Percentiles rank a stretch among this genome's conserved stretches.
phyloP scores from a whole-genome alignment of 2,113 vertebrate species.

The Heterochromis multidens region DNA sequence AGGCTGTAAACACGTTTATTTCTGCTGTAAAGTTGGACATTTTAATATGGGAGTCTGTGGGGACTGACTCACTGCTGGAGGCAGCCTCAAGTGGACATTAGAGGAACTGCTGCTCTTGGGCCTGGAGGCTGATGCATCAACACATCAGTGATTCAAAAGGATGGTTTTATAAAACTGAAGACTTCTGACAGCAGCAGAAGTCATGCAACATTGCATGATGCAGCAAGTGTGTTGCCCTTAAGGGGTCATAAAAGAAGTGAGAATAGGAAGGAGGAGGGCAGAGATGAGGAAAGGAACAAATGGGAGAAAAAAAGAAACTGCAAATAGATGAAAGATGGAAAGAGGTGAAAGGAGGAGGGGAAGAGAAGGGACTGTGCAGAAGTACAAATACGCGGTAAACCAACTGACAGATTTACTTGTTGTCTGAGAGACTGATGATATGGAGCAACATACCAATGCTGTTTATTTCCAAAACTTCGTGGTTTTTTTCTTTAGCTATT shows the following conservation, averaged over 20 bases:
- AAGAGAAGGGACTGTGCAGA: neutral
- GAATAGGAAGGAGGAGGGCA: neutral
- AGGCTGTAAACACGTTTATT: neutral
- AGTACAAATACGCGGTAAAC: neutral
- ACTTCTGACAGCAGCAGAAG: neutral
- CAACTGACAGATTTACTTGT: neutral
- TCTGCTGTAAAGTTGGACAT: neutral
- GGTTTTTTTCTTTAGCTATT: neutral
- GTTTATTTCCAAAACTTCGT: neutral
- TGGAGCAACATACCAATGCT: neutral
- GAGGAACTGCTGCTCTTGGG: neutral
- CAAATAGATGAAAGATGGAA: neutral
- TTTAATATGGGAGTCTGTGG: neutral
- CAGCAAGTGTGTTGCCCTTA: neutral
- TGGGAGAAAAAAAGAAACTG: neutral
- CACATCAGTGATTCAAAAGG: neutral
- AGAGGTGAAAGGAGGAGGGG: neutral
- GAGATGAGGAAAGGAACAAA: neutral
- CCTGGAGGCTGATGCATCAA: neutral
- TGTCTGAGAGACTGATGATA: neutral
- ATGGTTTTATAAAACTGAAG: neutral
- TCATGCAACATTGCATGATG: neutral
- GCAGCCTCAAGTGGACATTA: neutral
- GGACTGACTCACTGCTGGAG: no score
- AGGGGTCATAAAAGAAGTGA: neutral